phyloP scores from a whole-genome alignment of 2,888 invertebrate species.

The Meandrusa payeni region DNA sequence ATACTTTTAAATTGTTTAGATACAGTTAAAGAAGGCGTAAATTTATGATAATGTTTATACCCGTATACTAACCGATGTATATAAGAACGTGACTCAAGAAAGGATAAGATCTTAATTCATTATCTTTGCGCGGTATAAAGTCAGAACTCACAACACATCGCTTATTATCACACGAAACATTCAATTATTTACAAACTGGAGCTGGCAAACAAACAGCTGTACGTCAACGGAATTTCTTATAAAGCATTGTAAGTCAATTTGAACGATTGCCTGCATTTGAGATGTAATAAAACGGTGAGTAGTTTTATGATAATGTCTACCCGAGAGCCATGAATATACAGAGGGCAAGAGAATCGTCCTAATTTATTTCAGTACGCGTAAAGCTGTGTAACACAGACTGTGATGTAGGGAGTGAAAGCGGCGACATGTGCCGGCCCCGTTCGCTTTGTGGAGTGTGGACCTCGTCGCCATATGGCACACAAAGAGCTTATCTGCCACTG shows the following conservation, averaged over 20 bases:
- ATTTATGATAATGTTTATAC: conserved; percentile 10
- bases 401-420: conserved; percentile 76
- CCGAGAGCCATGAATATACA: conserved; percentile 25
- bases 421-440: conserved; percentile 75
- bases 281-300: not conserved
- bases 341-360: conserved; percentile 18
- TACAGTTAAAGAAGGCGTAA: conserved; percentile 6
- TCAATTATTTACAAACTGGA: conserved; percentile 22
- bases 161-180: conserved; percentile 10
- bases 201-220: conserved; percentile 3
- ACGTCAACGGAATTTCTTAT: conserved; percentile 10
- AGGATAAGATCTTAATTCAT: too few species aligned
- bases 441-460: conserved; percentile 70
- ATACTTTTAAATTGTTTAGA: too few species aligned
- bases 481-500: conserved; percentile 63
- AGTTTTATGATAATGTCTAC: conserved; percentile 5
- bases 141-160: conserved; percentile 13
- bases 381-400: conserved; percentile 57
- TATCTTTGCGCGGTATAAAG: too few species aligned
- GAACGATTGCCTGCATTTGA: conserved; percentile 6
- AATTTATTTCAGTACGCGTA: conserved; percentile 27
- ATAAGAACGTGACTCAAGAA: too few species aligned
- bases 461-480: conserved; percentile 71
- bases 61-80: too few species aligned
- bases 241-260: conserved; percentile 4